Conservation (phyloP, 2,888 invertebrate species). For the Athripsodes cinereus region DNA sequence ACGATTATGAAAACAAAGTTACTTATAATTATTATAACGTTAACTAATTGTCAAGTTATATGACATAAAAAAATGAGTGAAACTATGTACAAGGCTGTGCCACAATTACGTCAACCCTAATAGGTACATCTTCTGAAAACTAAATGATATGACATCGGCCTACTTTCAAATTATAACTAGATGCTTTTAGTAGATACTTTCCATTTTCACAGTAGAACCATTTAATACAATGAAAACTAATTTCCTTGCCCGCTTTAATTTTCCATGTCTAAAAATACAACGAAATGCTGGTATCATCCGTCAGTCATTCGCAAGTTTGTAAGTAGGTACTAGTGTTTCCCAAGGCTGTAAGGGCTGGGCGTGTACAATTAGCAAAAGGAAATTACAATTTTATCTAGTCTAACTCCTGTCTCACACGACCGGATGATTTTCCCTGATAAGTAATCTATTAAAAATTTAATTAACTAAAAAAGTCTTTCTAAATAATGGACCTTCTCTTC, state of each 20-base stretch:
- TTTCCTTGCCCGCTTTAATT: background rate
- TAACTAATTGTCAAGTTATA: no score
- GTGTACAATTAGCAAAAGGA: conserved; percentile 20
- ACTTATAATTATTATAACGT: no score
- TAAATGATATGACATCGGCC: no score
- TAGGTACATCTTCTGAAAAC: no score
- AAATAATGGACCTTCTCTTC: background rate
- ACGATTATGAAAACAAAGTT: no score
- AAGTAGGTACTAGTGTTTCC: background rate
- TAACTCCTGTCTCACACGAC: conserved; percentile 2
- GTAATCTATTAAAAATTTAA: conserved; percentile 12
- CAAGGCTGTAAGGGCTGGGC: background rate
- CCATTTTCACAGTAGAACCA: no score
- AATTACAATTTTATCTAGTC: conserved; percentile 25
- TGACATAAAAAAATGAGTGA: no score
- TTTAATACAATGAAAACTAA: background rate
- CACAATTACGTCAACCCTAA: no score
- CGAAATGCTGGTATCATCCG: background rate
- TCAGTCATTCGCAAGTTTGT: background rate
- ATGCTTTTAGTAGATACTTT: no score
- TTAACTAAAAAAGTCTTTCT: background rate
- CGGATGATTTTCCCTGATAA: conserved; percentile 7
- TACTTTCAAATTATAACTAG: no score
- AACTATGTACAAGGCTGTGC: no score
- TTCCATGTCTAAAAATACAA: background rate